Conservation (phyloP, 2,888 invertebrate species). For the Scaeva pyrastri region DNA sequence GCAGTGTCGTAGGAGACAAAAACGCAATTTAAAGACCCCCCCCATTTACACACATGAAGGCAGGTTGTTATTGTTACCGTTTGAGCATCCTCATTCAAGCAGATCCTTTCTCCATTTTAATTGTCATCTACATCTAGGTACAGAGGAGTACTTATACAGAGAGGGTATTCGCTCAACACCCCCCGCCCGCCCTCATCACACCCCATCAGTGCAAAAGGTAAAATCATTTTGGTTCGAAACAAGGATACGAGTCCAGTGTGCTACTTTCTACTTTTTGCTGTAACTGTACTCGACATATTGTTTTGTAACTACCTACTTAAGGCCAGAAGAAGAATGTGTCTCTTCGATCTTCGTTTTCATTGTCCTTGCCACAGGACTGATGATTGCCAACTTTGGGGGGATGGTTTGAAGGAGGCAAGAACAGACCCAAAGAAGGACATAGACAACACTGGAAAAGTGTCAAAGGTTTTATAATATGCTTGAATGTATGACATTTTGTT, state of each 20-base stretch:
- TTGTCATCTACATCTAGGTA: not conserved
- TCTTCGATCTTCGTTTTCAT: conserved; percentile 58
- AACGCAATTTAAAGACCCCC: conserved; percentile 26
- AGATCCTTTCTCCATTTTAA: conserved; percentile 25
- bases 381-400: not conserved
- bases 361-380: conserved; percentile 47
- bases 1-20: conserved; percentile 19
- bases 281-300: conserved; percentile 28
- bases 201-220: not conserved
- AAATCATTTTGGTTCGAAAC: conserved; percentile 2
- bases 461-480: conserved; percentile 25
- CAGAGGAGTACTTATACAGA: not conserved
- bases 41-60: conserved; percentile 17
- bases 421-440: not conserved
- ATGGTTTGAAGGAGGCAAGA: not conserved
- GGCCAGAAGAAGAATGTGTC: conserved; percentile 19
- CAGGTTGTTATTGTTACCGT: not conserved
- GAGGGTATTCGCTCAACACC: no score
- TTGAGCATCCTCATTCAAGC: conserved; percentile 2
- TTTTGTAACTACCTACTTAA: conserved; percentile 36
- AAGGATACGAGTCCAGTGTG: conserved; percentile 26
- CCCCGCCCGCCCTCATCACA: no score
- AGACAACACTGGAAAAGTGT: conserved; percentile 14
- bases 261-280: conserved; percentile 40
- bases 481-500: conserved; percentile 4